A percentile compares a stretch with the other conserved stretches of the same genome.
phyloP scores from a whole-genome alignment of 2,113 vertebrate genomes.

The Thamnaconus septentrionalis region DNA sequence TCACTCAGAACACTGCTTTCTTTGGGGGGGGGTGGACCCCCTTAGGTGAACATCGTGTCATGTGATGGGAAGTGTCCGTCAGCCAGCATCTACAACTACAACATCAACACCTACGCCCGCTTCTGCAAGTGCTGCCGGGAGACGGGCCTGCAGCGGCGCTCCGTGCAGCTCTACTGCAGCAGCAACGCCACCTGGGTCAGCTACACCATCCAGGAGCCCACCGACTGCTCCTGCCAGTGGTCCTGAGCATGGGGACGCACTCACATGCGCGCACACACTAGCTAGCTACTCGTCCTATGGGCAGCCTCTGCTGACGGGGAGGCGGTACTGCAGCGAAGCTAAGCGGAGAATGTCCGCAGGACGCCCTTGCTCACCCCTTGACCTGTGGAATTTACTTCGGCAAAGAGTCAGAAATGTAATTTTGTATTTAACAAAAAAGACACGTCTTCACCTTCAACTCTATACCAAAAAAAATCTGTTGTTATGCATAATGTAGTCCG shows the following conservation, averaged over 20 bases:
- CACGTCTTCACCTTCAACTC: too few relatives aligned
- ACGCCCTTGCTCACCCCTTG: conserved; percentile 5
- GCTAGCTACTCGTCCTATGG: conserved; percentile 10
- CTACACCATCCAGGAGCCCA: conserved; percentile 95
- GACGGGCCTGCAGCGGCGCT: conserved; percentile 88
- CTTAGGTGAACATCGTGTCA: conserved; percentile 95
- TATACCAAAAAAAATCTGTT: too few relatives aligned
- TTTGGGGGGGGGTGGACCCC: background rate
- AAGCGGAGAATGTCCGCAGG: background rate
- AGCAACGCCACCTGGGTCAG: conserved; percentile 93
- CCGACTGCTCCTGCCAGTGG: conserved; percentile 98
- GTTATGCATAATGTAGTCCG: too few relatives aligned
- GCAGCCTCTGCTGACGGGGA: conserved; percentile 41
- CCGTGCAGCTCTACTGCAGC: conserved; percentile 91
- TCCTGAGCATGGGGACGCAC: conserved; percentile 73
- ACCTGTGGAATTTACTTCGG: conserved; percentile 1
- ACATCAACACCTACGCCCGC: conserved; percentile 94
- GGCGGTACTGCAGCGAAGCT: conserved; percentile 14
- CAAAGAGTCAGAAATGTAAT: background rate
- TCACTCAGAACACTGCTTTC: background rate
- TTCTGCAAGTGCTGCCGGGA: conserved; percentile 99
- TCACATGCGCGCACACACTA: background rate
- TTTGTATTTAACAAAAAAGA: background rate
- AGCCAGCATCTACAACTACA: conserved; percentile 99
- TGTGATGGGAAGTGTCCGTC: conserved; percentile 97